Conservation (phyloP, 37 sponge, comb jelly and placozoan genomes). For the Oscarella lobularis region DNA sequence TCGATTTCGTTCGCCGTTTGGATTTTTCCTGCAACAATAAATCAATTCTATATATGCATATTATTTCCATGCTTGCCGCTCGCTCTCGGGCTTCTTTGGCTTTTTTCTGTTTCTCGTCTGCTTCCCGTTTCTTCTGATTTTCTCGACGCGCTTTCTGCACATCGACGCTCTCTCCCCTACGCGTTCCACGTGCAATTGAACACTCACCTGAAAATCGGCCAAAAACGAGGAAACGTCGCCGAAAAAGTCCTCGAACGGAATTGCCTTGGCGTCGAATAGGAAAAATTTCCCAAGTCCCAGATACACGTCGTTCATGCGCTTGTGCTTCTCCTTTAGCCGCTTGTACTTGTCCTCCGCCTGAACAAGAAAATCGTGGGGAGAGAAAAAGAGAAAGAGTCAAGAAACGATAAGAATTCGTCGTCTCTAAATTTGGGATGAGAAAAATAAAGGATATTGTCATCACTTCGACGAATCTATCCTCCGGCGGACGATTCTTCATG, state of each 20-base stretch:
- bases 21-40: not conserved
- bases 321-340: slow-evolving; percentile 10
- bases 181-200: too few species aligned
- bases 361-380: not conserved
- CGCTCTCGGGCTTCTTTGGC: slow-evolving; percentile 5
- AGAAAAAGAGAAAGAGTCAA: not conserved
- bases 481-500: not conserved
- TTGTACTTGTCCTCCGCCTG: slow-evolving; percentile 15
- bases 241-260: slow-evolving; percentile 88
- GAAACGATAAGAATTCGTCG: not conserved
- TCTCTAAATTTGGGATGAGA: not conserved
- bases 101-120: slow-evolving; percentile 7
- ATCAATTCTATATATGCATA: too few species aligned
- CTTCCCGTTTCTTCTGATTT: not conserved
- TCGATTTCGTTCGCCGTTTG: not conserved
- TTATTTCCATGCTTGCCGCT: not conserved
- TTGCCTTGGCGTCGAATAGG: slow-evolving; percentile 66
- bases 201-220: slow-evolving; percentile 82
- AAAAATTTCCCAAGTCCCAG: slow-evolving; percentile 11
- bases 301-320: slow-evolving; percentile 10
- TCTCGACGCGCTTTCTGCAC: not conserved
- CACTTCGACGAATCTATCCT: not conserved
- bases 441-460: not conserved
- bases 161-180: too few species aligned
- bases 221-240: slow-evolving; percentile 64